These are phyloP conservation scores for Cyclura pinguis DNA, from an alignment of 2,797 vertebrate species.

Conservation along the genomic window DNA sequence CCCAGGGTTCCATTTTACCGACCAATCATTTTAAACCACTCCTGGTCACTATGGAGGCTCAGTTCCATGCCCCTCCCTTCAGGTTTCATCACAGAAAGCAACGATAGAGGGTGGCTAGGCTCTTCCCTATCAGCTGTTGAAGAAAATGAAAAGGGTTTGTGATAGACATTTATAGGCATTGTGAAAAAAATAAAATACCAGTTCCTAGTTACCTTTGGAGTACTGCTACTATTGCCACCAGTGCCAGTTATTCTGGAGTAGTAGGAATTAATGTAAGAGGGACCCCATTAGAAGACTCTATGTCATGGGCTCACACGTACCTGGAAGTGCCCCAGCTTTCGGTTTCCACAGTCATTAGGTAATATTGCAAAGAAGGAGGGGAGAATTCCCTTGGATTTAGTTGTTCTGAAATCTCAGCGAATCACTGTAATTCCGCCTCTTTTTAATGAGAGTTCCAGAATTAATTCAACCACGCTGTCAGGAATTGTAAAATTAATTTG, in stretches of 20 bases:
- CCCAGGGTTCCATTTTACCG: no score
- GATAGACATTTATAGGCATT: not conserved
- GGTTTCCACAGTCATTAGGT: not conserved
- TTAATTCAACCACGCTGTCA: no score
- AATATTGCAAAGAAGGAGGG: not conserved
- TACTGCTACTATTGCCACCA: not conserved
- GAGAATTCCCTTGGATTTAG: not conserved
- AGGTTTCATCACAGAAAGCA: no score
- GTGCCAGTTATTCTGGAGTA: no score
- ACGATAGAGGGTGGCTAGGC: no score
- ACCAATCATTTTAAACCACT: no score
- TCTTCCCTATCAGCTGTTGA: no score
- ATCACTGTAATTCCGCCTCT: not conserved
- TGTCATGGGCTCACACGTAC: not conserved
- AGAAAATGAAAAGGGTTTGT: no score
- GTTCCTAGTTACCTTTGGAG: not conserved
- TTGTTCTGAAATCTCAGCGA: not conserved
- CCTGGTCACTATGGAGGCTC: no score
- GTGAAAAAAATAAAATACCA: not conserved
- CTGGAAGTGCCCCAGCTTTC: not conserved
- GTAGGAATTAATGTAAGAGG: not conserved
- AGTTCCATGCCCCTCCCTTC: no score
- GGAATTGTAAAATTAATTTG: no score
- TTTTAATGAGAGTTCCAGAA: not conserved
- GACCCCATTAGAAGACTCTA: not conserved